A percentile compares a stretch with the other conserved stretches of the same genome.
Conservation (phyloP, 64 coral and sea anemone genomes). For the Cladopsammia gracilis region DNA sequence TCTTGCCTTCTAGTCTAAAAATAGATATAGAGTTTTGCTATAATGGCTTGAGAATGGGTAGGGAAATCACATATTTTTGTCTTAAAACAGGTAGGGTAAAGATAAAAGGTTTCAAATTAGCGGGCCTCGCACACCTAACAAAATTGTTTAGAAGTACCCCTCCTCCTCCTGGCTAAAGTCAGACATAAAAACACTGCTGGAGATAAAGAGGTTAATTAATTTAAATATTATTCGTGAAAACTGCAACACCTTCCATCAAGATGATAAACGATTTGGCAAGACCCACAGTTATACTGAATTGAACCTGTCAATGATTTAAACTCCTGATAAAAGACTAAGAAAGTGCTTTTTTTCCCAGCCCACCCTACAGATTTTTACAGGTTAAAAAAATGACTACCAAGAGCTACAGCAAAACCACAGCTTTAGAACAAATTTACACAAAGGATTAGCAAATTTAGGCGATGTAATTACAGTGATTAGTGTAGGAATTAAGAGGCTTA, state of each 20-base stretch:
- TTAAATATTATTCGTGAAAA: constrained; percentile 10
- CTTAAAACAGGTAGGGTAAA: no score
- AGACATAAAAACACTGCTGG: background rate
- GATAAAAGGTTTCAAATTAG: no score
- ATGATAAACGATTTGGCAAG: constrained; percentile 31
- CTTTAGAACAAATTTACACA: background rate
- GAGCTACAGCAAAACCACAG: background rate
- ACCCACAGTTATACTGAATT: no score
- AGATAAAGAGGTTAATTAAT: constrained; percentile 7
- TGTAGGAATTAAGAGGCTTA: constrained; percentile 10
- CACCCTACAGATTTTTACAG: background rate
- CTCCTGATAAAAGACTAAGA: background rate
- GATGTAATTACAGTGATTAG: constrained; percentile 16
- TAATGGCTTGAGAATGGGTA: no score
- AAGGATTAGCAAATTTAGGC: constrained; percentile 12
- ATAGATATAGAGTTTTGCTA: no score
- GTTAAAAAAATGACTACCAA: background rate
- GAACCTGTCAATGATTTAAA: background rate
- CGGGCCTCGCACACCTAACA: no score
- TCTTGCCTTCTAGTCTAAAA: no score
- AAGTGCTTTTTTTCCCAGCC: background rate
- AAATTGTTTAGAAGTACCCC: no score
- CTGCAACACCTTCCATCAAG: background rate
- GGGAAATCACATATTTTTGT: no score
- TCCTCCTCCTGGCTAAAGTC: no score